phyloP scores from a whole-genome alignment of 1,140 invertebrate species.

The Venturia canescens region DNA sequence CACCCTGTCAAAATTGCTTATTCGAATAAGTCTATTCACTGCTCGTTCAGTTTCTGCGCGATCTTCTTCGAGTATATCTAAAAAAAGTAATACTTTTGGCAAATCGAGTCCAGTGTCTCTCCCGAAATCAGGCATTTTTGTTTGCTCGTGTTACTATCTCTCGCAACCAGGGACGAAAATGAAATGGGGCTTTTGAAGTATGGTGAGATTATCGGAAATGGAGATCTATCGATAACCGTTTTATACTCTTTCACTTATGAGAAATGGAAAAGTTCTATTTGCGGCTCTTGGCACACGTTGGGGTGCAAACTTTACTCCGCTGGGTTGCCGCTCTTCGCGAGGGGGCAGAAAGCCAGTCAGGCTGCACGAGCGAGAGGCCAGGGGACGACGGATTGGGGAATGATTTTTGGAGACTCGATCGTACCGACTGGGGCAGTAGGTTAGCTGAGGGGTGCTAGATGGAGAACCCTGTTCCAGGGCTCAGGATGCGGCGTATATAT shows the following conservation, averaged over 20 bases:
- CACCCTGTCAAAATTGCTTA: too few species aligned
- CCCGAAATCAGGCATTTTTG: constrained; percentile 6
- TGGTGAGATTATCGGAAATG: constrained; percentile 57
- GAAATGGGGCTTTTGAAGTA: constrained; percentile 45
- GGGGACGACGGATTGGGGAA: constrained; percentile 57
- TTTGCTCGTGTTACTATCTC: neutral
- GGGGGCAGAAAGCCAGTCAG: constrained; percentile 14
- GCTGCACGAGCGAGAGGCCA: neutral
- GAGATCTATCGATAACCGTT: constrained; percentile 52
- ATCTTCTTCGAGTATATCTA: too few species aligned
- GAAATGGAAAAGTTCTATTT: constrained; percentile 48
- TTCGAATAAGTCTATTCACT: too few species aligned
- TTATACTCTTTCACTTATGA: neutral
- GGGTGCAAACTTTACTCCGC: constrained; percentile 9
- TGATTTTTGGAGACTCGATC: constrained; percentile 55
- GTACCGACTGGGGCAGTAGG: constrained; percentile 74
- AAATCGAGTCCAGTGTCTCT: constrained; percentile 16
- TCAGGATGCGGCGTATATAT: constrained; percentile 7
- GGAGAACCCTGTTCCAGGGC: constrained; percentile 44
- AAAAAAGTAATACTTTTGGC: neutral
- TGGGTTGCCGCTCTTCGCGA: neutral
- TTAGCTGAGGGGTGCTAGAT: constrained; percentile 68
- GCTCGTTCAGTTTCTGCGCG: too few species aligned
- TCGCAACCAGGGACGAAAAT: neutral
- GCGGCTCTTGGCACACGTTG: neutral